Evolutionary conservation across 92 coral and sea anemone genomes (phyloP), one percentile per base, ranked within the genome.

Genomic region (Phymanthus crucifer): DNA sequence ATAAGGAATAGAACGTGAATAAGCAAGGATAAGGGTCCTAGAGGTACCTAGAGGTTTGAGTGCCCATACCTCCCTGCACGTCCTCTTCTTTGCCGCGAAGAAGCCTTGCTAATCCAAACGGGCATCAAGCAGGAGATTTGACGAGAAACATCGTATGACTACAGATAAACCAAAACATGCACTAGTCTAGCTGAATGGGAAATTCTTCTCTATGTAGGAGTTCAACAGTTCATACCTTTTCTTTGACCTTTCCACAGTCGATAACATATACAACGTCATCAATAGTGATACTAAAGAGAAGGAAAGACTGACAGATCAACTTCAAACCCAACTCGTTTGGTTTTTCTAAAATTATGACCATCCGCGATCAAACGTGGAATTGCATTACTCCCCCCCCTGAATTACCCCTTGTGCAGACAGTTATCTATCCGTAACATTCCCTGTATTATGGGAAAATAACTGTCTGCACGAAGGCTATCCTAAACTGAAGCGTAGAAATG

Each of bases 221-320:
- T n/a, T n/a, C n/a, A n/a, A 34, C 19, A 66, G 6, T 43, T 3
- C 91, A 0, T n/a, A 95, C 99, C 98, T 93, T 88, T 80, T 95
- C 96, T 72, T 95, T 95, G 33, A 86, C 93, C 79, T 93, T 93
- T 31, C 98, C 98, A 58, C 91, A 90, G 80, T 93, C 97, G 38
- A 96, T 92, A 46, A 96, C 98, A 89, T 82, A 93, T 68, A 96
- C 99, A 17, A 96, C 96, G 76, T 93, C 99, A 57, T 93, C 99
- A 65, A 96, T 93, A 17, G 99, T 96, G 18, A 96, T 96, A 71
- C 98, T 96, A 14, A 48, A 65, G 57, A 50, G 32, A 40, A 70
- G 38, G 11, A 17, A 38, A 3, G 26, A 27, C 64, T 21, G 6
- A 21, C 27, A 54, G 10, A 54, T n/a, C 29, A 21, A 54, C 10